These are phyloP conservation scores for Marisa cornuarietis DNA, from an alignment of 1,140 invertebrate genomes.

Conservation along the genomic window DNA sequence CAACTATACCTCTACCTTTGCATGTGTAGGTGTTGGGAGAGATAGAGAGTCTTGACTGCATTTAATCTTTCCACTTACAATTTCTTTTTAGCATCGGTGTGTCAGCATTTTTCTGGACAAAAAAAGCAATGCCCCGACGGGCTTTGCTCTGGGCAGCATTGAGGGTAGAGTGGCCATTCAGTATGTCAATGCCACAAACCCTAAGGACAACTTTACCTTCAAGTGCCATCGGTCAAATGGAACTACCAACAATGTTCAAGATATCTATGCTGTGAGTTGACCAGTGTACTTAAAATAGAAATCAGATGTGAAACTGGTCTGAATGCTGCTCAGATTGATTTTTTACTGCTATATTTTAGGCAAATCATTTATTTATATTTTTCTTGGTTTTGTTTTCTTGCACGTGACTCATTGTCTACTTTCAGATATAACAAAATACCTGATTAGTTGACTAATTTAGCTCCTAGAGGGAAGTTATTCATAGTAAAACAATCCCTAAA, in stretches of 20 bases:
- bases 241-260: conserved; percentile 77
- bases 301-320: too few species aligned
- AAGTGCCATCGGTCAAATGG: conserved; percentile 98
- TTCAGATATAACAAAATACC: too few species aligned
- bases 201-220: conserved; percentile 99
- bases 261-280: conserved; percentile 78
- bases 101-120: conserved; percentile 93
- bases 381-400: not conserved
- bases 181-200: conserved; percentile 90
- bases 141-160: conserved; percentile 86
- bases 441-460: too few species aligned
- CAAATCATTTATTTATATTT: not conserved
- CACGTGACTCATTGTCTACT: not conserved
- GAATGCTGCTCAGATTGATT: too few species aligned
- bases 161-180: conserved; percentile 90
- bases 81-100: conserved; percentile 73
- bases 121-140: conserved; percentile 75
- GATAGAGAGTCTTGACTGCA: not conserved
- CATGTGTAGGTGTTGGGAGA: not conserved
- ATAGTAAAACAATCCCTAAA: too few species aligned
- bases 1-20: not conserved
- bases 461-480: too few species aligned
- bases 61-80: not conserved
- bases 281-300: not conserved
- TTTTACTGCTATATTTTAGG: too few species aligned